Conservation (phyloP, 2,113 vertebrate genomes). For the Sprattus sprattus region DNA sequence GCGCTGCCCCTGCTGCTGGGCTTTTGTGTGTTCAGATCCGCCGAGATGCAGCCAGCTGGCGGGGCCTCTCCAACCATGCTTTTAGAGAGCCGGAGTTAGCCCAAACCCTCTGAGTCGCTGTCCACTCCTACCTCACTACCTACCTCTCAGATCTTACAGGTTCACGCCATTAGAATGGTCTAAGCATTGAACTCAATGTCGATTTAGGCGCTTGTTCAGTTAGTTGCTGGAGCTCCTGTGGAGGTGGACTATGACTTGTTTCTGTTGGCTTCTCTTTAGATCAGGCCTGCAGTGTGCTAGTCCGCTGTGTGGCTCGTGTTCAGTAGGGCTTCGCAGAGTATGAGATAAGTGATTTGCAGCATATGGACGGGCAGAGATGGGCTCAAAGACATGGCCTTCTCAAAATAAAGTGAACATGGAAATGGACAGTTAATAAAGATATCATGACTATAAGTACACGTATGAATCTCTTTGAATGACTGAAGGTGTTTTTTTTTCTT, state of each 20-base stretch:
- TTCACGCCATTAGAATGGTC: neutral
- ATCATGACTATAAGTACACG: too few relatives aligned
- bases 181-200: neutral
- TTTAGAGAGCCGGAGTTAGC: neutral
- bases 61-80: conserved; percentile 14
- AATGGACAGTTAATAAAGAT: too few relatives aligned
- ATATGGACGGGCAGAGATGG: neutral
- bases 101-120: neutral
- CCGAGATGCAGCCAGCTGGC: neutral
- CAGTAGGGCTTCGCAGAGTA: neutral
- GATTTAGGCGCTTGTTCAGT: neutral
- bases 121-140: neutral
- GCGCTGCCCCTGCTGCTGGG: neutral
- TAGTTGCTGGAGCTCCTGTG: neutral
- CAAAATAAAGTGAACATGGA: neutral
- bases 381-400: neutral
- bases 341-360: neutral
- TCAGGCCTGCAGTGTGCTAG: neutral
- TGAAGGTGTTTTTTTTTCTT: too few relatives aligned
- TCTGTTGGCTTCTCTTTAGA: neutral
- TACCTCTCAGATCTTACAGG: neutral
- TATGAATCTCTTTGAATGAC: too few relatives aligned
- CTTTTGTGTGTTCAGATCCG: conserved; percentile 11
- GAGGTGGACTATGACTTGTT: neutral
- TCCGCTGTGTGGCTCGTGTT: neutral